Conservation (phyloP, 1,140 invertebrate genomes). For the Eciton burchellii region DNA sequence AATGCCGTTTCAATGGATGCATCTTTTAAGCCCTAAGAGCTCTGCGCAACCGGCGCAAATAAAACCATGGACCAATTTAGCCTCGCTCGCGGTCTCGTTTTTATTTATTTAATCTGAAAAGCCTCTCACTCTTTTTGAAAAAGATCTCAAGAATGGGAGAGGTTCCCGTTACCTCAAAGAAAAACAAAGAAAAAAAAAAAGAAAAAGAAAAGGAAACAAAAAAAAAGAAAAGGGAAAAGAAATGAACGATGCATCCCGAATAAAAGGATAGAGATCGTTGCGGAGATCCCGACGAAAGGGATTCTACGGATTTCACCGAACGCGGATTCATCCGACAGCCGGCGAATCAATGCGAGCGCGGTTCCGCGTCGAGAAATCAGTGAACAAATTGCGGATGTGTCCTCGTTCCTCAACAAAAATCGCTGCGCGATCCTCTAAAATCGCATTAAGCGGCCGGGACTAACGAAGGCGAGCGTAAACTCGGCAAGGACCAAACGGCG, state of each 20-base stretch:
- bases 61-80: too few relatives aligned
- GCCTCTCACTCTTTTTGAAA: background rate
- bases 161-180: background rate
- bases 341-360: background rate
- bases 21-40: background rate
- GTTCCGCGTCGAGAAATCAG: slow-evolving; percentile 16
- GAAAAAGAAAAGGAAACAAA: too few relatives aligned
- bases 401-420: slow-evolving; percentile 59
- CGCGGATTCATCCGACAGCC: too few relatives aligned
- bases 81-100: background rate
- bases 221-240: too few relatives aligned
- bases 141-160: background rate
- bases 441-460: slow-evolving; percentile 67
- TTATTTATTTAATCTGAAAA: background rate
- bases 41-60: background rate
- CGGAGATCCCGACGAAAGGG: too few relatives aligned
- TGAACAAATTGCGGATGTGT: slow-evolving; percentile 20
- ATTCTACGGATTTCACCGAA: too few relatives aligned
- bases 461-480: slow-evolving; percentile 73
- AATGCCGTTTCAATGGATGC: slow-evolving; percentile 45
- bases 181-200: too few relatives aligned
- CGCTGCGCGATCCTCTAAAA: slow-evolving; percentile 67
- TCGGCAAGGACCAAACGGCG: slow-evolving; percentile 17
- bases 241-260: background rate
- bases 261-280: background rate